Base-by-base conservation (phyloP, 2,888 invertebrate genomes). In the Tetranychus truncatus region DNA sequence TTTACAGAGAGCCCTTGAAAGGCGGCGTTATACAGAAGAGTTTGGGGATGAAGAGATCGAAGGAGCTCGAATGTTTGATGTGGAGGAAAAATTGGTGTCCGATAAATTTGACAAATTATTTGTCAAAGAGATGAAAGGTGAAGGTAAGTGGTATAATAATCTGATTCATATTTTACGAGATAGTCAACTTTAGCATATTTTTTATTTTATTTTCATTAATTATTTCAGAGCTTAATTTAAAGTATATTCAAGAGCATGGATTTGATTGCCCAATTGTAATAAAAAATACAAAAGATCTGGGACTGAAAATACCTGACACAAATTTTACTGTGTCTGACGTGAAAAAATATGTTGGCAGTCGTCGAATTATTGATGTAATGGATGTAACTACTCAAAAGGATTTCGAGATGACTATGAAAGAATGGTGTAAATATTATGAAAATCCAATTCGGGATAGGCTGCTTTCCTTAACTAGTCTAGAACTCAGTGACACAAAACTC, bases 321-420 rank as follows among this genome's bases (percentile, higher is more conserved):
- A 71, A 34, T 84, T 97, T 96, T 83, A 88, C 91, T 9, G 91
- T 96, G 78, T 91, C 91, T 84, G 95, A 96, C 84, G 95, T 97
- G 74, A 88, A 94, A 80, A 89, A 92, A 84, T 95, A 94, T 85
- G 95, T 96, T 76, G 96, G 96, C 8, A 94, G 94, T 0, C 87
- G 93, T 69, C 88, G 97, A 15, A 85, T 92, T 78, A 86, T 99
- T 77, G 97, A 99, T 84, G 97, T 97, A 18, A 95, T 97, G 95
- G 95, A 97, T 83, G 96, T 96, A 8, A 92, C 91, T 83, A 96
- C 96, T 72, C 97, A 97, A 84, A 94, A 95, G 82, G 95, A 95
- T 82, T 89, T 91, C 81, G 93, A 94, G 84, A 95, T 99, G 96
- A 89, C 92, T 0, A 95, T 99, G 94, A 93, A 95, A 85, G 95